Evolutionary conservation across 2,888 invertebrate genomes (phyloP), one percentile per base, ranked within the genome.

Genomic region (Sceliomorpha sp.): DNA sequence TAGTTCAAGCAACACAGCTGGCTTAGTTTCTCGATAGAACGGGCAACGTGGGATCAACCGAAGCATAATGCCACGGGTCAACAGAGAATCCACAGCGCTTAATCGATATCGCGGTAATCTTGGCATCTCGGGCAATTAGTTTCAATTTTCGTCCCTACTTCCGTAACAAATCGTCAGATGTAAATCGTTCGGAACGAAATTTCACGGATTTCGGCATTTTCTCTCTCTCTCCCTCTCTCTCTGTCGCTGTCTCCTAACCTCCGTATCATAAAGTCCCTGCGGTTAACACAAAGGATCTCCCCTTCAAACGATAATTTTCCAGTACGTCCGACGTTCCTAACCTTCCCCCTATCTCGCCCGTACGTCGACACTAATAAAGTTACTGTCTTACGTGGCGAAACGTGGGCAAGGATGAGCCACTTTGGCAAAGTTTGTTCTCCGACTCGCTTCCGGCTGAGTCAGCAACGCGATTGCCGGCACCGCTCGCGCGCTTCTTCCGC

Each of bases 341-440:
- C 37, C 60, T 50, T 50, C 36, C 51, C n/a, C 24, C 44, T 60
- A 45, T 62, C 53, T 31, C 31, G 47, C 20, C 45, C 55, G 63
- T 45, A 50, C 58, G 55, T 70, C 67, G 59, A 62, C 63, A 58
- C 58, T 74, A 72, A 75, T 74, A 70, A 76, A 74, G 70, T 74
- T 74, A 72, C 58, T 47, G 67, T 71, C 75, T 73, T 75, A 75
- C 72, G 73, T 72, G 73, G 75, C 72, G 64, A 75, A 73, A 70
- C 60, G 68, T 67, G 51, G 47, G 70, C 47, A 68, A 59, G 53
- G 50, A 56, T 27, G 56, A 66, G 60, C 48, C 48, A 64, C 42
- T 45, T 60, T 59, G 20, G 55, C 62, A 32, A 59, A 73, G 73
- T 74, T 75, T 75, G 75, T 71, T 73, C 72, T 60, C 63, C 68